Conservation (phyloP, 2,113 vertebrate genomes). For the Macheiramphus alcinus region DNA sequence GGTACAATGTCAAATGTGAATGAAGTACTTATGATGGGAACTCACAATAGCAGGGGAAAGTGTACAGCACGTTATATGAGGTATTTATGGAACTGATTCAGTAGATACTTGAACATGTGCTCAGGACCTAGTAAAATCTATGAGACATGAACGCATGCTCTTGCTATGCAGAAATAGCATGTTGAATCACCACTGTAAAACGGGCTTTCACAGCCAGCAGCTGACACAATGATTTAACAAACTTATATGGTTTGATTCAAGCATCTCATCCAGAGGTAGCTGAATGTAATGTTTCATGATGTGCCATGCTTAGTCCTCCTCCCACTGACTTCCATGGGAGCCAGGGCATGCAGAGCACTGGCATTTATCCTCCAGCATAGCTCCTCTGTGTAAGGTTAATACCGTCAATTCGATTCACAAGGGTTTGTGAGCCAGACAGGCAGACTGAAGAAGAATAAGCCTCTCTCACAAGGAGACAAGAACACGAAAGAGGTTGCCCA, state of each 20-base stretch:
- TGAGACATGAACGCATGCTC: neutral
- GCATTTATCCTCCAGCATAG: neutral
- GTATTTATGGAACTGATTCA: neutral
- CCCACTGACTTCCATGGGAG: neutral
- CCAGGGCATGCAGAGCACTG: neutral
- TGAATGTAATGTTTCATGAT: neutral
- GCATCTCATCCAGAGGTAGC: neutral
- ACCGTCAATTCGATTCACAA: neutral
- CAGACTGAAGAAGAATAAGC: conserved; percentile 23
- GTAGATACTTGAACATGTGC: neutral
- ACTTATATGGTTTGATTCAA: neutral
- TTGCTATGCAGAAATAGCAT: neutral
- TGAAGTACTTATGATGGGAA: neutral
- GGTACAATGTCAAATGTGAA: neutral
- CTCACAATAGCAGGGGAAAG: neutral
- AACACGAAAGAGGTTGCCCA: conserved; percentile 35
- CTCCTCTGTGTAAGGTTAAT: conserved; percentile 30
- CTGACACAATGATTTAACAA: neutral
- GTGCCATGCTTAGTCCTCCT: neutral
- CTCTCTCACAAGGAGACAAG: conserved; percentile 30
- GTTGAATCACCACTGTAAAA: neutral
- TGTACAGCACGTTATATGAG: neutral
- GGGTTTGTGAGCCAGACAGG: neutral
- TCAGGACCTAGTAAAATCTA: neutral
- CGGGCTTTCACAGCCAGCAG: neutral